Conservation (phyloP, 2,113 vertebrate genomes). For the Acinonyx jubatus region DNA sequence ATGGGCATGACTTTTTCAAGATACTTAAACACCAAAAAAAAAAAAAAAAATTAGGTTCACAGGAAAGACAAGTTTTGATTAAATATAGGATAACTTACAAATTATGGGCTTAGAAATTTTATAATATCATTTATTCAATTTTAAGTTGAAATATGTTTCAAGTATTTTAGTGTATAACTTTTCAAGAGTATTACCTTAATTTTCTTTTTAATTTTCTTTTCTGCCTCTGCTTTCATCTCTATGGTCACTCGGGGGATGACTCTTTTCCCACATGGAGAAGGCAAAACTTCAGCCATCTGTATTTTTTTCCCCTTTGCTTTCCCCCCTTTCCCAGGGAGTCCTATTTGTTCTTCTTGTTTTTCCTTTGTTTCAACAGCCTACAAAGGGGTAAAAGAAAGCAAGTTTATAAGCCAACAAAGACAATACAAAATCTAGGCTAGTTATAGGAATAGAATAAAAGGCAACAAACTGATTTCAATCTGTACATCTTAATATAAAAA, state of each 20-base stretch:
- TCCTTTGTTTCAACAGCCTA: constrained; percentile 91
- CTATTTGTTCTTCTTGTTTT: constrained; percentile 81
- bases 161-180: not conserved
- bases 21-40: constrained; percentile 24
- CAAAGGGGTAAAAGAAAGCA: constrained; percentile 13
- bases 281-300: constrained; percentile 89
- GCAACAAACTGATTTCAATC: not conserved
- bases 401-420: not conserved
- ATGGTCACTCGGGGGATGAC: constrained; percentile 92
- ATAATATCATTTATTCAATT: not conserved
- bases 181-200: constrained; percentile 87
- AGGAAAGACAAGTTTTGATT: constrained; percentile 5
- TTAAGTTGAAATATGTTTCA: constrained; percentile 33
- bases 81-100: not conserved
- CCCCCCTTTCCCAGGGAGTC: constrained; percentile 84
- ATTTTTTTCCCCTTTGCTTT: constrained; percentile 88
- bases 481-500: not conserved
- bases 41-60: not conserved
- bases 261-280: constrained; percentile 91
- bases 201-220: constrained; percentile 90
- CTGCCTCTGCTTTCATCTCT: constrained; percentile 95
- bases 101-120: not conserved
- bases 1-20: not conserved
- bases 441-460: not conserved
- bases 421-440: not conserved